Percentiles rank a stretch among this genome's conserved stretches.
Conservation (phyloP, 2,113 vertebrate species). For the Campylomormyrus tamandua region DNA sequence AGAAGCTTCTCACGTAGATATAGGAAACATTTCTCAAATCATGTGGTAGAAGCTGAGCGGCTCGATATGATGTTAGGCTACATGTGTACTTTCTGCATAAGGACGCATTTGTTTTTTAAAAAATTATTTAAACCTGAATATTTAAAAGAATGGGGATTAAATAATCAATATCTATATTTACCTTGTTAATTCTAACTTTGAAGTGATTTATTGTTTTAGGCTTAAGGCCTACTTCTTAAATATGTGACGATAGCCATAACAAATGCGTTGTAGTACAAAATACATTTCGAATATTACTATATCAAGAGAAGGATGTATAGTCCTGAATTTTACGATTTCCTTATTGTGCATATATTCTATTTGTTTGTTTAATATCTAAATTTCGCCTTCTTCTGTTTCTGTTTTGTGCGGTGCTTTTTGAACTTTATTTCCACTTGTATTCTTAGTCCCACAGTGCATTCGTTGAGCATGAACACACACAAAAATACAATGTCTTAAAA, state of each 20-base stretch:
- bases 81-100: not conserved
- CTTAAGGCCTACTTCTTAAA: not conserved
- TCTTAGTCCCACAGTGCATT: not conserved
- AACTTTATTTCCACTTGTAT: not conserved
- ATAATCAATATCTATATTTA: not conserved
- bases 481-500: not conserved
- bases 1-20: constrained; percentile 1
- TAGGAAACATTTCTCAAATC: constrained; percentile 1
- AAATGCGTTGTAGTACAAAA: not conserved
- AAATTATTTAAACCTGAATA: not conserved
- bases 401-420: not conserved
- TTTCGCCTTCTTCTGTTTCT: not conserved
- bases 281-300: not conserved
- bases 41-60: not conserved
- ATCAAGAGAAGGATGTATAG: not conserved
- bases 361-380: not conserved
- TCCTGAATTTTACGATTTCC: not conserved
- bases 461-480: not conserved
- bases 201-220: not conserved
- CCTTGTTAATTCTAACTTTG: not conserved
- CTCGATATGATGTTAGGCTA: not conserved
- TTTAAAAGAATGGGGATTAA: not conserved
- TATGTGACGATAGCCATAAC: not conserved
- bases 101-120: not conserved
- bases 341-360: not conserved